Percentiles rank a stretch among this genome's conserved stretches.
Evolutionary conservation across 2,797 vertebrate species (phyloP).

Genomic region (Phaenicophaeus curvirostris): DNA sequence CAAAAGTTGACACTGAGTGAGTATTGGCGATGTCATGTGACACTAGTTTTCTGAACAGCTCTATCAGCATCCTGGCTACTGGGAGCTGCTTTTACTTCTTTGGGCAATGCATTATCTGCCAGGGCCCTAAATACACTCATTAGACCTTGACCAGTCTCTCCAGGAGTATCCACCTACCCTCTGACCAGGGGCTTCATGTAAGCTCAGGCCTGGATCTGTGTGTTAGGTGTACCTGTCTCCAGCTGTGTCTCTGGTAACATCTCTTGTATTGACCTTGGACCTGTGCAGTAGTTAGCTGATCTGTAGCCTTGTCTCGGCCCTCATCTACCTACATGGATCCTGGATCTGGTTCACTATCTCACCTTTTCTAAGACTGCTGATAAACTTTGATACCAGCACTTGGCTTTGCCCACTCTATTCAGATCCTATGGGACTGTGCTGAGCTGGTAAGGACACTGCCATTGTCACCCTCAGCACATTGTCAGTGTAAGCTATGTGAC

Average conservation of each 20-base stretch:
- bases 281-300: neutral
- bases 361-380: neutral
- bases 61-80: neutral
- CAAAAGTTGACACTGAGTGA: neutral
- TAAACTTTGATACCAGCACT: neutral
- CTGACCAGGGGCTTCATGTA: neutral
- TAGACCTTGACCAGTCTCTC: neutral
- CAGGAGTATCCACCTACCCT: neutral
- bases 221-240: neutral
- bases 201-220: rapidly evolving
- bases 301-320: neutral
- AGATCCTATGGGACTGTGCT: neutral
- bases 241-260: neutral
- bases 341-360: neutral
- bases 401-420: neutral
- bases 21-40: neutral
- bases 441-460: neutral
- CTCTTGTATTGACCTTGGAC: neutral
- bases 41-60: neutral
- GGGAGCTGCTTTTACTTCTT: neutral
- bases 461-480: neutral
- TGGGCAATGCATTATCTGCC: neutral
- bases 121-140: neutral
- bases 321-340: neutral
- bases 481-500: neutral